Percentiles rank a stretch among this genome's conserved stretches.
Conservation (phyloP, 2,797 vertebrate genomes). For the Myotis vivesi region DNA sequence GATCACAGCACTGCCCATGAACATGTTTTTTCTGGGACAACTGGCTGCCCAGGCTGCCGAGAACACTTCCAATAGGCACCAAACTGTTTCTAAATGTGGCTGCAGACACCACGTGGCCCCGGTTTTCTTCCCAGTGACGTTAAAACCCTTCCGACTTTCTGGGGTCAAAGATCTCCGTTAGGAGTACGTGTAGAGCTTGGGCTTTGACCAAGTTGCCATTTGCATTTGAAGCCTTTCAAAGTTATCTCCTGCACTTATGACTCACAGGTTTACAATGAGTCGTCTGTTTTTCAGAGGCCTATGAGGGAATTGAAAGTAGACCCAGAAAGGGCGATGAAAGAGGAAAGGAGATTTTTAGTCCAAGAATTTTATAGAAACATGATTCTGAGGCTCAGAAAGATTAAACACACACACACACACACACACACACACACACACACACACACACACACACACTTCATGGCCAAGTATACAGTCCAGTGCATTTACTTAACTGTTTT, state of each 20-base stretch:
- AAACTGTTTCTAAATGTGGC: background rate
- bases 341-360: background rate
- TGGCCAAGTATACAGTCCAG: background rate
- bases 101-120: background rate
- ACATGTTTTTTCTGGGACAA: conserved; percentile 11
- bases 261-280: conserved; percentile 17
- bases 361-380: conserved; percentile 40
- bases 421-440: no score
- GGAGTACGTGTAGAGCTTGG: background rate
- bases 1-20: background rate
- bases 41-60: background rate
- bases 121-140: background rate
- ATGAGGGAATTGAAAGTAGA: background rate
- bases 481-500: background rate
- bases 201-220: conserved; percentile 46
- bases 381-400: background rate
- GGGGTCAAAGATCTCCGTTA: background rate
- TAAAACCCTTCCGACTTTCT: background rate
- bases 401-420: background rate
- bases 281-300: background rate
- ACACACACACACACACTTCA: background rate
- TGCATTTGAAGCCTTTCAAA: conserved; percentile 30
- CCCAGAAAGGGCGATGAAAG: background rate
- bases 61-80: background rate
- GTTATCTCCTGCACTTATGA: background rate